These are phyloP conservation scores for Candoia aspera DNA, from an alignment of 2,113 vertebrate genomes.

Conservation along the genomic window DNA sequence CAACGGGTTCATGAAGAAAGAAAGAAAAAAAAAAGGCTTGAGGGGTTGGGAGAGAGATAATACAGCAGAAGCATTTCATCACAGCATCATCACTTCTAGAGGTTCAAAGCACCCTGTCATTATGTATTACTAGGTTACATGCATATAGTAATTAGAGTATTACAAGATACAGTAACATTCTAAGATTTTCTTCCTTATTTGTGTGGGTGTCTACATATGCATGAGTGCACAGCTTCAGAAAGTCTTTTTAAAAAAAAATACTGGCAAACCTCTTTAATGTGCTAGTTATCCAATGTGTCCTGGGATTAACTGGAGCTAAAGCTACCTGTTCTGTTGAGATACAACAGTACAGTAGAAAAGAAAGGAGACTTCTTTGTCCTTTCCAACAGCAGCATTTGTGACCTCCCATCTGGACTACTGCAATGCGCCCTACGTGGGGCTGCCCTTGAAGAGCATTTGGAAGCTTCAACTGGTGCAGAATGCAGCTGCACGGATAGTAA, in stretches of 20 bases:
- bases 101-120: constrained; percentile 39
- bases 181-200: background rate
- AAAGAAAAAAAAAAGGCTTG: background rate
- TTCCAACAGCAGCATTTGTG: background rate
- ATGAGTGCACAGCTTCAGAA: background rate
- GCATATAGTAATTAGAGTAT: constrained; percentile 52
- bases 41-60: background rate
- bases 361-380: background rate
- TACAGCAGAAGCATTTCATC: constrained; percentile 12
- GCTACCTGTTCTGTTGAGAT: background rate
- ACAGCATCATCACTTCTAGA: constrained; percentile 14
- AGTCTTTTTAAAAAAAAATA: background rate
- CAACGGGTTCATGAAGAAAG: background rate
- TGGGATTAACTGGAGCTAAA: background rate
- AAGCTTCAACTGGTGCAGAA: too few species aligned
- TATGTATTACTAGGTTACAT: constrained; percentile 29
- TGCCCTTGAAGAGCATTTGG: too few species aligned
- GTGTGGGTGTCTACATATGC: background rate
- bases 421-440: too few species aligned
- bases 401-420: too few species aligned
- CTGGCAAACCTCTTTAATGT: background rate
- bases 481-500: too few species aligned
- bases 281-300: background rate
- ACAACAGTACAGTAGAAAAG: too few species aligned
- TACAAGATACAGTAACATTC: background rate